These are phyloP conservation scores for Cephus nigrinus DNA, from an alignment of 2,888 invertebrate species.

Conservation along the genomic window DNA sequence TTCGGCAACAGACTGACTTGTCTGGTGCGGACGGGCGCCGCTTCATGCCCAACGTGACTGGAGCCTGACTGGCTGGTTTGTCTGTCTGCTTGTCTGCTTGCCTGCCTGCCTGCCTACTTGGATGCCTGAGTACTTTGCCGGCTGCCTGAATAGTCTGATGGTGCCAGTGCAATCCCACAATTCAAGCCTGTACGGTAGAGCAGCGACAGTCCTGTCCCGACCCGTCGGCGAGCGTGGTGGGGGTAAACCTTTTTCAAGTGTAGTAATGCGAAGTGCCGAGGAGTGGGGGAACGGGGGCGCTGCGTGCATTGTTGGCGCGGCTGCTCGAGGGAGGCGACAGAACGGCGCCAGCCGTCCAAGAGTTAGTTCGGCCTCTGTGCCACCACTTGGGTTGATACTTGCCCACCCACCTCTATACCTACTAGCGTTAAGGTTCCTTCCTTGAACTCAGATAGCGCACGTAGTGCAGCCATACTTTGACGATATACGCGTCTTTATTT, in stretches of 20 bases:
- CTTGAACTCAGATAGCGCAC: not conserved
- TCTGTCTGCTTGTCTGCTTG: not conserved
- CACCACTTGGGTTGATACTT: constrained; percentile 21
- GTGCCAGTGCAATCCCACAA: constrained; percentile 10
- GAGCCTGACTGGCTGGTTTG: constrained; percentile 26
- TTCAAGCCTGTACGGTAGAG: constrained; percentile 7
- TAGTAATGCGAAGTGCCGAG: not conserved
- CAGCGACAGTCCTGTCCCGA: constrained; percentile 6
- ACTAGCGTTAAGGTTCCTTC: constrained; percentile 18
- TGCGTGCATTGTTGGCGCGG: constrained; percentile 51
- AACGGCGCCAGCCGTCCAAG: constrained; percentile 53
- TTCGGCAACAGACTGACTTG: constrained; percentile 52
- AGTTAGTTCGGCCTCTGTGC: constrained; percentile 43
- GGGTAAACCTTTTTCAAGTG: not conserved
- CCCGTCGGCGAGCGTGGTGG: not conserved
- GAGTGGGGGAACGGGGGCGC: constrained; percentile 7
- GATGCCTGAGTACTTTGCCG: constrained; percentile 1
- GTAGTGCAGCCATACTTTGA: not conserved
- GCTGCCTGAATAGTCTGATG: constrained; percentile 1
- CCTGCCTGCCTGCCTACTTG: constrained; percentile 4
- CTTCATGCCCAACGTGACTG: constrained; percentile 36
- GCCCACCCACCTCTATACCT: constrained; percentile 18
- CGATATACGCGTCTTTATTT: not conserved
- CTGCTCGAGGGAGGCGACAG: constrained; percentile 51
- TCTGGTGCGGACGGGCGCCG: constrained; percentile 34